Evolutionary conservation across 2,797 vertebrate species (phyloP).

Genomic region (Gymnopithys bicolor): DNA sequence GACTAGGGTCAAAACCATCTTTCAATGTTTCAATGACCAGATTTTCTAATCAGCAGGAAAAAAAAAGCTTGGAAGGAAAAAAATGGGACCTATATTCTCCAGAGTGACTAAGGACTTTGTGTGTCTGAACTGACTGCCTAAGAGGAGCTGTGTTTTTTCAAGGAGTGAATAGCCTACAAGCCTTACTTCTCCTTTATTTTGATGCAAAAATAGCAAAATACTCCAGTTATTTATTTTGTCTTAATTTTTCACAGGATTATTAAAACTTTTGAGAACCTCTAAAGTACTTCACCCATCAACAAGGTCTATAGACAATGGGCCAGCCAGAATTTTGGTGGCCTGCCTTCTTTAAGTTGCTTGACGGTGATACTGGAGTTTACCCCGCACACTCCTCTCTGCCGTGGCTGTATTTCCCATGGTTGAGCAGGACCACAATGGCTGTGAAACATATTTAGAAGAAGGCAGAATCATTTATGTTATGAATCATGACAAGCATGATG

Average conservation of each 20-base stretch:
- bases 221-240: background rate
- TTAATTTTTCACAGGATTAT: background rate
- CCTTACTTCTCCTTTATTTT: background rate
- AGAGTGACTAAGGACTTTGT: background rate
- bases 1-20: background rate
- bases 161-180: background rate
- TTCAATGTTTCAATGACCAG: background rate
- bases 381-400: background rate
- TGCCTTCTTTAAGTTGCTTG: background rate
- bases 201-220: background rate
- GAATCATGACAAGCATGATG: constrained; percentile 42
- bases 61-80: background rate
- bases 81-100: background rate
- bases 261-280: background rate
- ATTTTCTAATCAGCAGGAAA: background rate
- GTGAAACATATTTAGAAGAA: constrained; percentile 31
- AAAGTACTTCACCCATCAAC: background rate
- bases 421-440: background rate
- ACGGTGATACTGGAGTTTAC: background rate
- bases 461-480: constrained; percentile 39
- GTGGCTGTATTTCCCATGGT: background rate
- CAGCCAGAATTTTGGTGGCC: background rate
- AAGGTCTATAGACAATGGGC: background rate
- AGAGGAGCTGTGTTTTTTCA: background rate
- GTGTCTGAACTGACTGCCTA: background rate